phyloP scores from a whole-genome alignment of 92 coral and sea anemone species.

The Palythoa heliodiscus region DNA sequence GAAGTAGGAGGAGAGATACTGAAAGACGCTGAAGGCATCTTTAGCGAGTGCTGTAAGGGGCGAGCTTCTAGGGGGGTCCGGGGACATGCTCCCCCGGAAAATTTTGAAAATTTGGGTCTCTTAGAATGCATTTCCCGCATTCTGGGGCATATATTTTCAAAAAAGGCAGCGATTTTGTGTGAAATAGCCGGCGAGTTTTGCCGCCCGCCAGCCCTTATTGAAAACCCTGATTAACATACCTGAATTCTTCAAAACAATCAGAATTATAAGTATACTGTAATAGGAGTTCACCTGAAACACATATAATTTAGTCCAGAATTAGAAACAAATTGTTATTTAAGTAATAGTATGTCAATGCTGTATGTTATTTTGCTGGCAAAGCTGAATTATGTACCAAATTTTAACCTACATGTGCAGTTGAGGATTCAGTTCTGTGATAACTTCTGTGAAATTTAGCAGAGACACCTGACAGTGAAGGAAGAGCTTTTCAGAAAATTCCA shows the following conservation, averaged over 20 bases:
- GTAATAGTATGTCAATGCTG: neutral
- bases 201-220: no score
- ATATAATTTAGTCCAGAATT: neutral
- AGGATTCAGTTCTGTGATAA: conserved; percentile 44
- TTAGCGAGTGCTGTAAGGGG: no score
- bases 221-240: conserved; percentile 50
- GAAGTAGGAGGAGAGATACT: no score
- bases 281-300: conserved; percentile 58
- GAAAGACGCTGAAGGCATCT: no score
- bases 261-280: conserved; percentile 67
- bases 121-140: no score
- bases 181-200: no score
- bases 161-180: no score
- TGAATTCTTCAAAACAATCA: conserved; percentile 69
- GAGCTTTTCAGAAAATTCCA: conserved; percentile 54
- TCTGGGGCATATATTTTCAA: no score
- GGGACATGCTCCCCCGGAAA: no score
- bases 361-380: neutral
- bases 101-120: no score
- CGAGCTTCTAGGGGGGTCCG: no score
- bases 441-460: conserved; percentile 50
- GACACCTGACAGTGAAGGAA: conserved; percentile 58
- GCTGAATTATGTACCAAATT: neutral
- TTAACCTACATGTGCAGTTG: conserved; percentile 47
- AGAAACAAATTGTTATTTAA: no score